A percentile compares a stretch with the other conserved stretches of the same genome.
These are phyloP conservation scores for Etheostoma nigrum DNA, from an alignment of 2,797 vertebrate species.

Conservation along the genomic window DNA sequence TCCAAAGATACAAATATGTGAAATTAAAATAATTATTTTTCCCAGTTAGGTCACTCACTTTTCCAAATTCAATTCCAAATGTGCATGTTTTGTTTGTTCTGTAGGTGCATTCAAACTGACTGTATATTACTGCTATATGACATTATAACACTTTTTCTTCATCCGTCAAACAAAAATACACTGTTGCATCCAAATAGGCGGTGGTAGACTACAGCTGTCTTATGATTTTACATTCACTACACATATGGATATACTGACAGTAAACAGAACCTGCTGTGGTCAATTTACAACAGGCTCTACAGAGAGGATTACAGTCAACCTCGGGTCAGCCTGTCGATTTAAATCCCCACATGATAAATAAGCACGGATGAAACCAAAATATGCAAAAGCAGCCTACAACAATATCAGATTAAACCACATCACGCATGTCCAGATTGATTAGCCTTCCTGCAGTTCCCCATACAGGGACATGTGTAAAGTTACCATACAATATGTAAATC, in stretches of 20 bases:
- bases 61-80: neutral
- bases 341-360: constrained; percentile 6
- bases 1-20: neutral
- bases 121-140: neutral
- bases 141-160: neutral
- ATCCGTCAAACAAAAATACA: neutral
- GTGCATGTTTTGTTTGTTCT: neutral
- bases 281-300: neutral
- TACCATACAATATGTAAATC: neutral
- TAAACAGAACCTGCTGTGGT: neutral
- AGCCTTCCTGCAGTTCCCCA: neutral
- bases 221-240: neutral
- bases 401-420: constrained; percentile 24
- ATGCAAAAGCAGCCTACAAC: constrained; percentile 14
- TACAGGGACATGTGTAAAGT: neutral
- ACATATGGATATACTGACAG: neutral
- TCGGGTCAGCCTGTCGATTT: neutral
- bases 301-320: constrained; percentile 1
- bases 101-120: neutral
- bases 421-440: constrained; percentile 3
- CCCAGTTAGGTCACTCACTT: neutral
- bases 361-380: neutral
- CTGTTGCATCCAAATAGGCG: neutral
- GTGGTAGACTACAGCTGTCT: neutral
- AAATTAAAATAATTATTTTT: neutral